phyloP scores from a whole-genome alignment of 2,113 vertebrate species.

The Porphyrio hochstetteri region DNA sequence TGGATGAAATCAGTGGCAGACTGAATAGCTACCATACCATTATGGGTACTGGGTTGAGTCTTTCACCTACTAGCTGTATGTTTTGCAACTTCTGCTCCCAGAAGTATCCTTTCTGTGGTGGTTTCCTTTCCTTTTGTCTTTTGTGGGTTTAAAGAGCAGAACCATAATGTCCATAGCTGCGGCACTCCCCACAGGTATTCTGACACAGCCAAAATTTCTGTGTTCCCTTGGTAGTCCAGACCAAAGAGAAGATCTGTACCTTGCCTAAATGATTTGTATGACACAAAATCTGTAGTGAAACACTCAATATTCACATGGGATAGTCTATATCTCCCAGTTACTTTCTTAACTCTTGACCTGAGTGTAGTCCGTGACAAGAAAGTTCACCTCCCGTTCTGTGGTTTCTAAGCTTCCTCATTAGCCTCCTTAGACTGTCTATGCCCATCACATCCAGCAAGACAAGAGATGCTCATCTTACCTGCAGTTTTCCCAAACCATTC shows the following conservation, averaged over 20 bases:
- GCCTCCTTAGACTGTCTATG: background rate
- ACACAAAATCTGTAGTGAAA: background rate
- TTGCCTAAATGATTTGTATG: background rate
- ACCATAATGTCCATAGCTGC: background rate
- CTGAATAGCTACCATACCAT: rapidly evolving
- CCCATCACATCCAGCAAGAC: background rate
- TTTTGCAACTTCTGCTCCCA: background rate
- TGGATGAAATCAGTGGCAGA: rapidly evolving
- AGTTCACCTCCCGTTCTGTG: background rate
- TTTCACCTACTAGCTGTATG: background rate
- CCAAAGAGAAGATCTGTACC: background rate
- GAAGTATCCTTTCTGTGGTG: no score
- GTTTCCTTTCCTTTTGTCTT: background rate
- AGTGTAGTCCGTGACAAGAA: background rate
- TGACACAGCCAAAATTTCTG: background rate
- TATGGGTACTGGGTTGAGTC: background rate
- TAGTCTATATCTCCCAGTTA: background rate
- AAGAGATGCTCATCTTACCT: background rate
- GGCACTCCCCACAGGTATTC: background rate
- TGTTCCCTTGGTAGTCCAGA: background rate
- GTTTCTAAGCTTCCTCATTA: background rate
- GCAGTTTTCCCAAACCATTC: background rate
- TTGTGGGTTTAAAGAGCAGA: background rate
- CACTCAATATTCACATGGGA: background rate
- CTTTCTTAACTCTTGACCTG: background rate